Evolutionary conservation across 1,140 invertebrate species (phyloP).

Genomic region (Paralvinella palmiformis): DNA sequence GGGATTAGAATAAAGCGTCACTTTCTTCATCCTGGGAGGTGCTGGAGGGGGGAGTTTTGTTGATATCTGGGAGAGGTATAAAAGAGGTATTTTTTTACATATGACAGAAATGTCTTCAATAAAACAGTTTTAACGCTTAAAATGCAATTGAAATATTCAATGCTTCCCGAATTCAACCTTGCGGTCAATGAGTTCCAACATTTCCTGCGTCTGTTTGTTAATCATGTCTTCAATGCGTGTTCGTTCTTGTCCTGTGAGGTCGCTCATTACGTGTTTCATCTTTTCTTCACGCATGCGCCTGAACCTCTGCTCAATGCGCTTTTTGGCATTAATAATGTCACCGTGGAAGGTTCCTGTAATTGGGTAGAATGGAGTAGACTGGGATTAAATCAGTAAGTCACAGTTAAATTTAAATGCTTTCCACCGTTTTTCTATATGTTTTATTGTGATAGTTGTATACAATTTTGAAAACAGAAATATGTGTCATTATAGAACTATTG

Average conservation of each 20-base stretch:
- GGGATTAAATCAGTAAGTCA: background rate
- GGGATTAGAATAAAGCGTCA: background rate
- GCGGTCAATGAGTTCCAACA: slow-evolving; percentile 5
- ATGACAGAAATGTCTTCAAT: background rate
- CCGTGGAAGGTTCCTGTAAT: slow-evolving; percentile 6
- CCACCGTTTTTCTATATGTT: background rate
- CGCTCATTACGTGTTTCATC: background rate
- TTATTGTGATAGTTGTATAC: background rate
- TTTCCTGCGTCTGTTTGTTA: slow-evolving; percentile 10
- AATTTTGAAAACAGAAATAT: background rate
- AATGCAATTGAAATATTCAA: background rate
- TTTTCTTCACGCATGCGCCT: slow-evolving; percentile 7
- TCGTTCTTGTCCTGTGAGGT: background rate
- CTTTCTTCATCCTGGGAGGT: slow-evolving; percentile 6
- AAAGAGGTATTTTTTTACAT: background rate
- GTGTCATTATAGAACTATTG: background rate
- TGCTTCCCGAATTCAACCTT: slow-evolving; percentile 4
- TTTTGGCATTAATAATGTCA: background rate
- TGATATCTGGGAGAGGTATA: background rate
- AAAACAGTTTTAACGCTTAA: background rate
- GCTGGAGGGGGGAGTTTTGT: slow-evolving; percentile 4
- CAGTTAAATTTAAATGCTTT: background rate
- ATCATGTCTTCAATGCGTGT: background rate
- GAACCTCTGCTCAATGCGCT: background rate
- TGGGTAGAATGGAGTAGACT: background rate